phyloP scores from a whole-genome alignment of 1,140 invertebrate species.

The Subanguina moxae region DNA sequence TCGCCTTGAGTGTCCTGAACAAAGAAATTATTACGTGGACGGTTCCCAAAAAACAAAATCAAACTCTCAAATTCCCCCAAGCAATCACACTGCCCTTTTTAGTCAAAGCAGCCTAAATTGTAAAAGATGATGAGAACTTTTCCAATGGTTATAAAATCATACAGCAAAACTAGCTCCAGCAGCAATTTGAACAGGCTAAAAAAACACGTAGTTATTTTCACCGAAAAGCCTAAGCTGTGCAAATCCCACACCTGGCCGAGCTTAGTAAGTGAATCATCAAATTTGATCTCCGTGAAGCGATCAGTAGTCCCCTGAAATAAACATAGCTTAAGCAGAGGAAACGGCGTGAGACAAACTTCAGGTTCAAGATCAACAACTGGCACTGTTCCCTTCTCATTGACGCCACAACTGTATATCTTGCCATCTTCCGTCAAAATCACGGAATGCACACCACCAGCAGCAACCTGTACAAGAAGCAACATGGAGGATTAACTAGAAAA shows the following conservation, averaged over 20 bases:
- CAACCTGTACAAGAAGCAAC: too few species aligned
- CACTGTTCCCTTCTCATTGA: conserved; percentile 58
- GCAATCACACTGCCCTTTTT: conserved; percentile 53
- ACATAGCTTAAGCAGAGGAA: too few species aligned
- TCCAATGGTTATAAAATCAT: too few species aligned
- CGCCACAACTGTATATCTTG: conserved; percentile 49
- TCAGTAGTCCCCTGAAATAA: too few species aligned
- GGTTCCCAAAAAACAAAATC: not conserved
- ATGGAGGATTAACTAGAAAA: too few species aligned
- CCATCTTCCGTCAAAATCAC: conserved; percentile 48
- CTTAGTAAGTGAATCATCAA: not conserved
- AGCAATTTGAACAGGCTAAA: conserved; percentile 54
- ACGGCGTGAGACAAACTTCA: conserved; percentile 26
- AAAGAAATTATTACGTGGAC: not conserved
- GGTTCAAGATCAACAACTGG: conserved; percentile 51
- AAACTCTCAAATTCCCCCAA: conserved; percentile 54
- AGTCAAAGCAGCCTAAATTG: conserved; percentile 51
- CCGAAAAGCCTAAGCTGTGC: too few species aligned
- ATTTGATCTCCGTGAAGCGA: not conserved
- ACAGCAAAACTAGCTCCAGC: conserved; percentile 50
- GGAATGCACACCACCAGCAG: conserved; percentile 55
- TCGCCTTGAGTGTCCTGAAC: conserved; percentile 48
- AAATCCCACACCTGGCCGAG: too few species aligned
- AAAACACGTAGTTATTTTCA: too few species aligned
- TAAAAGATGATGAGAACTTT: not conserved